These are phyloP conservation scores for Salvator merianae DNA, from an alignment of 2,113 vertebrate species.

Conservation along the genomic window DNA sequence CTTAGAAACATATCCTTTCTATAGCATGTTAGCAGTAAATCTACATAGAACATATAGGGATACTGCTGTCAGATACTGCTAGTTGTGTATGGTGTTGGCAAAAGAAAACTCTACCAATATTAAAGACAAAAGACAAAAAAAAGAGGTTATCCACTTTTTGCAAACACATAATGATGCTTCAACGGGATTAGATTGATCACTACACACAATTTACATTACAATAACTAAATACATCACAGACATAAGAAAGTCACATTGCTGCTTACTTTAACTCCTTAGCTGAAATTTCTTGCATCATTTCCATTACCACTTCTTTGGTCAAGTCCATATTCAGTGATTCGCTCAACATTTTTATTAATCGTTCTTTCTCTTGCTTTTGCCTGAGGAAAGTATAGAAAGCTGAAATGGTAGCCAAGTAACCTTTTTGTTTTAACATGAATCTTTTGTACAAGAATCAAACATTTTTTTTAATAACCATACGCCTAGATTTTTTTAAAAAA, in stretches of 20 bases:
- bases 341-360: conserved; percentile 78
- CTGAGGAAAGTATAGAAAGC: conserved; percentile 63
- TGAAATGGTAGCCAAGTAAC: background rate
- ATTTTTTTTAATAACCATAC: too few species aligned
- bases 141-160: background rate
- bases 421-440: background rate
- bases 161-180: background rate
- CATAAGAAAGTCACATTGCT: background rate
- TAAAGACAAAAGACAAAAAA: background rate
- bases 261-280: conserved; percentile 81
- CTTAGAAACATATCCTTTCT: too few species aligned
- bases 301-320: conserved; percentile 77
- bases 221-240: background rate
- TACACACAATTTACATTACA: background rate
- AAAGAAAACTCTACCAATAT: background rate
- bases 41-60: too few species aligned
- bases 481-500: background rate
- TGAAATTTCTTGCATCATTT: conserved; percentile 75
- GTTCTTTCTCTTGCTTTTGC: conserved; percentile 81
- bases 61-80: too few species aligned
- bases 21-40: too few species aligned
- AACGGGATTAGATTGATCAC: background rate
- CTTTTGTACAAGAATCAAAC: background rate
- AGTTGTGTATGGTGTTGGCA: background rate
- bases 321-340: conserved; percentile 78